Percentiles rank a stretch among this genome's conserved stretches.
Conservation (phyloP, 2,113 vertebrate species). For the Callipepla squamata region DNA sequence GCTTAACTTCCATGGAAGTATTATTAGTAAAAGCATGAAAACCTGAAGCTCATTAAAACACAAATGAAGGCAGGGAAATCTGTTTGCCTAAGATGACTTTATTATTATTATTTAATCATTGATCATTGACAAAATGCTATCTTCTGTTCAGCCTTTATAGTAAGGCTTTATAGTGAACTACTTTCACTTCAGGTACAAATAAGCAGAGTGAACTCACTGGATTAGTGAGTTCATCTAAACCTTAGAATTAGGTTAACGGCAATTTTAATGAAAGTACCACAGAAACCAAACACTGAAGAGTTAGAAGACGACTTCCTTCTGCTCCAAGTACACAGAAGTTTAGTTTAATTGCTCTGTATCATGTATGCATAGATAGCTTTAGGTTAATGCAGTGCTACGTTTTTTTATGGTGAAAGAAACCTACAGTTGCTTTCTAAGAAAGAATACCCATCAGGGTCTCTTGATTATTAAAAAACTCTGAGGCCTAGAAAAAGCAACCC, state of each 20-base stretch:
- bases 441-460: neutral
- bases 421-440: neutral
- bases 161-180: neutral
- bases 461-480: neutral
- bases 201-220: neutral
- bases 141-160: neutral
- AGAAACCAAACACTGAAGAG: neutral
- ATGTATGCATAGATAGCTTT: rapidly evolving
- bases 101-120: neutral
- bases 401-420: neutral
- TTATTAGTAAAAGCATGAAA: neutral
- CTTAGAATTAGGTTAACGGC: neutral
- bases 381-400: neutral
- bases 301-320: neutral
- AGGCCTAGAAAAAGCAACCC: neutral
- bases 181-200: neutral
- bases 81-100: neutral
- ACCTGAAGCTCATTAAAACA: neutral
- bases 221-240: neutral
- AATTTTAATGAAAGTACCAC: neutral
- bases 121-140: neutral
- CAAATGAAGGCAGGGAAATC: neutral
- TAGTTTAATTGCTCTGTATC: neutral
- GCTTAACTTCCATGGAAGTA: neutral
- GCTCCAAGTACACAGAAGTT: neutral